Evolutionary conservation across 2,888 invertebrate genomes (phyloP).

Genomic region (Drosophila acutilabella): DNA sequence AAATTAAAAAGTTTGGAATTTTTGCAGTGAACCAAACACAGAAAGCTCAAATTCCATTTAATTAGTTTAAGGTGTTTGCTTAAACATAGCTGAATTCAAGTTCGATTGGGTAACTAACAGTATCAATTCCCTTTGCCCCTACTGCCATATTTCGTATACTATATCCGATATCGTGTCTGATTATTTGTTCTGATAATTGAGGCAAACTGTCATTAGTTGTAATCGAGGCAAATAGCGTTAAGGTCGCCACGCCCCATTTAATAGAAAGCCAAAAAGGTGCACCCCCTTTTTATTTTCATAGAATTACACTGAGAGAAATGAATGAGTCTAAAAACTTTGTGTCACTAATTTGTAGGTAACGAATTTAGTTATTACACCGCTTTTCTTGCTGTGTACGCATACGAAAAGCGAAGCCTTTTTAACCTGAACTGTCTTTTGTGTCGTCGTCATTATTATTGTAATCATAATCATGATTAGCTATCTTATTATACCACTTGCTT

Average conservation of each 20-base stretch:
- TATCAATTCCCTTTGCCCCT: neutral
- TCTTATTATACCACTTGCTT: constrained; percentile 16
- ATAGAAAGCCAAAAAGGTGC: constrained; percentile 18
- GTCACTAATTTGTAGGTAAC: too few relatives aligned
- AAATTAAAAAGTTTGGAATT: too few relatives aligned
- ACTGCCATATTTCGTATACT: neutral
- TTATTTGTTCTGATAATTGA: constrained; percentile 32
- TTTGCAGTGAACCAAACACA: too few relatives aligned
- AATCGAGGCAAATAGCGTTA: constrained; percentile 28
- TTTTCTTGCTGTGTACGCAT: neutral
- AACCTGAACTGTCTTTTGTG: constrained; percentile 8
- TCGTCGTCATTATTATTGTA: constrained; percentile 12
- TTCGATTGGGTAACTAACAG: neutral
- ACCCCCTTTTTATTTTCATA: neutral
- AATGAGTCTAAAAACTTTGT: too few relatives aligned
- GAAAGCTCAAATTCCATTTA: too few relatives aligned
- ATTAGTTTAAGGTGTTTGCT: too few relatives aligned
- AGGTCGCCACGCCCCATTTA: constrained; percentile 42
- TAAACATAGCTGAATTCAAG: too few relatives aligned
- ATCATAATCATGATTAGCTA: constrained; percentile 14
- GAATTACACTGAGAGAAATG: neutral
- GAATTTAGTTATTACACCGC: neutral
- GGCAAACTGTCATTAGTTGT: constrained; percentile 39
- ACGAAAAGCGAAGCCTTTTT: constrained; percentile 18
- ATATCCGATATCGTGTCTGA: neutral